Conservation (phyloP, 2,113 vertebrate genomes). For the Rutilus rutilus region DNA sequence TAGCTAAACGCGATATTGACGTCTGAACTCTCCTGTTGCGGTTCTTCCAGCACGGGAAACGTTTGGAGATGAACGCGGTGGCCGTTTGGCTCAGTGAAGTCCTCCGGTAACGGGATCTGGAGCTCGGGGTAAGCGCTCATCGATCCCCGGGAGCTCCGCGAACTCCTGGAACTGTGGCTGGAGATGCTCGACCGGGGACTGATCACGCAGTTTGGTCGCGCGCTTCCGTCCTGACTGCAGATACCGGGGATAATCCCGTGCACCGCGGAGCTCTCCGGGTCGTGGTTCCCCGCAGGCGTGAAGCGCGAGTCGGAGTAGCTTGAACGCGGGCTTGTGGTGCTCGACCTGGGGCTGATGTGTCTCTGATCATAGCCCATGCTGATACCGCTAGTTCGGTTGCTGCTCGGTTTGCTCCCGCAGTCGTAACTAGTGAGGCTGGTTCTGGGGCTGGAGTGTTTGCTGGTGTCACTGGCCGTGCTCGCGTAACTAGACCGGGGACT, state of each 20-base stretch:
- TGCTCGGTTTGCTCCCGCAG: conserved; percentile 88
- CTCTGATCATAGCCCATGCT: conserved; percentile 97
- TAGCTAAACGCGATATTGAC: conserved; percentile 62
- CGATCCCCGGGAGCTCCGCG: conserved; percentile 86
- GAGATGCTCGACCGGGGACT: conserved; percentile 92
- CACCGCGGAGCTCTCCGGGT: conserved; percentile 69
- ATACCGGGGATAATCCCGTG: conserved; percentile 75
- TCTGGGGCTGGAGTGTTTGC: conserved; percentile 88
- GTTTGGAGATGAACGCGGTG: conserved; percentile 75
- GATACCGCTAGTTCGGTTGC: conserved; percentile 95
- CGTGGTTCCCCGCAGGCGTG: conserved; percentile 71
- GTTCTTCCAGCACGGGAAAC: conserved; percentile 73
- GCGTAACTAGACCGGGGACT: conserved; percentile 89
- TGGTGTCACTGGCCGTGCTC: conserved; percentile 90
- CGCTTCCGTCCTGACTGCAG: conserved; percentile 82
- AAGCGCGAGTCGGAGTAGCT: conserved; percentile 83
- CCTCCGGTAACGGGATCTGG: conserved; percentile 81
- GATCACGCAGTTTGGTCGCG: conserved; percentile 74
- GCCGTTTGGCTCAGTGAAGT: conserved; percentile 76
- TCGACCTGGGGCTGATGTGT: conserved; percentile 89
- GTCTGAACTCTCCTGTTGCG: conserved; percentile 57
- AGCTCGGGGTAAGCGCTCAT: conserved; percentile 87
- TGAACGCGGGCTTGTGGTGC: conserved; percentile 83
- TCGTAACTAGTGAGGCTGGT: conserved; percentile 89
- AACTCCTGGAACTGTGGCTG: conserved; percentile 87